phyloP scores from a whole-genome alignment of 2,113 vertebrate species.

The Sorex fumeus region DNA sequence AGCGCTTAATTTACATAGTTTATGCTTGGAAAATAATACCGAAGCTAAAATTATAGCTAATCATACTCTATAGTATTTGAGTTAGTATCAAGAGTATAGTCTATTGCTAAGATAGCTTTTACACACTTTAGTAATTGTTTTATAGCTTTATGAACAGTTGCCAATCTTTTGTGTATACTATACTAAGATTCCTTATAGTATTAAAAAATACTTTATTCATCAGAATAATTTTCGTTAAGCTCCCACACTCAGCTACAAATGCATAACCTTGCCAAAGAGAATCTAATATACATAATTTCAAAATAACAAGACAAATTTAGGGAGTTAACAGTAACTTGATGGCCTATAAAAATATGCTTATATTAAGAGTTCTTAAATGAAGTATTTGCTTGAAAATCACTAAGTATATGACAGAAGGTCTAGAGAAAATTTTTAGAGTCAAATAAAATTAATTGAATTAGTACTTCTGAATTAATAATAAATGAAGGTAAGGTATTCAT shows the following conservation, averaged over 20 bases:
- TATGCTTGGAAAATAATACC: conserved; percentile 45
- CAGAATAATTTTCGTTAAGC: conserved; percentile 59
- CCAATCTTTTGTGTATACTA: conserved; percentile 58
- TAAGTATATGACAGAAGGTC: background rate
- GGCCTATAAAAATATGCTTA: conserved; percentile 3
- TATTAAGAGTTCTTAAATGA: background rate
- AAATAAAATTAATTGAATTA: conserved; percentile 12
- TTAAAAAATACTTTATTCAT: conserved; percentile 39
- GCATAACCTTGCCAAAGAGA: background rate
- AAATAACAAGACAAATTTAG: conserved; percentile 63
- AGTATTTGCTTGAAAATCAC: conserved; percentile 39
- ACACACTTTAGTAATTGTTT: conserved; percentile 43
- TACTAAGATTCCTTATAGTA: conserved; percentile 32
- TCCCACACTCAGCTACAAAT: conserved; percentile 27
- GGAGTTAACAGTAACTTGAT: conserved; percentile 32
- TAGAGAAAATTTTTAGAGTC: conserved; percentile 6
- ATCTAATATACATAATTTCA: conserved; percentile 16
- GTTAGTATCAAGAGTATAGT: conserved; percentile 21
- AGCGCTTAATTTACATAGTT: conserved; percentile 1
- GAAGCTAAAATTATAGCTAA: conserved; percentile 64
- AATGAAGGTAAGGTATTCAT: background rate
- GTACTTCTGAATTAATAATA: background rate
- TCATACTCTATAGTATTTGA: conserved; percentile 57
- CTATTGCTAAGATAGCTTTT: conserved; percentile 42
- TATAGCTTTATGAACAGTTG: conserved; percentile 39